Evolutionary conservation across 2,797 vertebrate species (phyloP).

Genomic region (Zalophus californianus): DNA sequence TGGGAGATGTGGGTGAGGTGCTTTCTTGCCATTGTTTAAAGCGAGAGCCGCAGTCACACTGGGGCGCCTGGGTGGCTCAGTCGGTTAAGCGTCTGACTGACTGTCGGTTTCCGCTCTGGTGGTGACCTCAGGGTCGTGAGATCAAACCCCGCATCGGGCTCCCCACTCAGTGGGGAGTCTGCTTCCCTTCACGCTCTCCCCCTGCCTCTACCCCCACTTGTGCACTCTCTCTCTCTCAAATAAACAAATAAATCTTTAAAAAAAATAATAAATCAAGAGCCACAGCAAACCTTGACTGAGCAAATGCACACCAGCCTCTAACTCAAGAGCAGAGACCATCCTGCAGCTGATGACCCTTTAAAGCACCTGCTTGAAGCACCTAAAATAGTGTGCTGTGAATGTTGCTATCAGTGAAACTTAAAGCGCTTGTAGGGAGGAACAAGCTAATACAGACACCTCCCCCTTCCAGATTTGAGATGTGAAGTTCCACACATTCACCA

Average conservation of each 20-base stretch:
- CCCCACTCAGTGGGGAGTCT: neutral
- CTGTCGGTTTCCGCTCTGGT: neutral
- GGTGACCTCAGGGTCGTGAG: neutral
- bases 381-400: neutral
- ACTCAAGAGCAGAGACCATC: neutral
- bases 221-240: neutral
- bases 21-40: neutral
- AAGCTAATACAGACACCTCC: neutral
- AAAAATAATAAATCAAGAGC: neutral
- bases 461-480: neutral
- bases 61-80: neutral
- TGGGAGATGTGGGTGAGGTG: fast-evolving
- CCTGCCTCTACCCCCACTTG: neutral
- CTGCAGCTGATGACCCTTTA: fast-evolving
- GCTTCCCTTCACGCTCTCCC: neutral
- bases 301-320: neutral
- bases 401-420: neutral
- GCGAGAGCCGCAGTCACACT: neutral
- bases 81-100: neutral
- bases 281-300: neutral
- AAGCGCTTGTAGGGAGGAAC: neutral
- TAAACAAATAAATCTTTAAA: too few species aligned
- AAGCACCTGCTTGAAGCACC: neutral
- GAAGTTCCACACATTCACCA: neutral
- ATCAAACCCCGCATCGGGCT: neutral